Conservation (phyloP, 1,140 invertebrate genomes). For the Cataglyphis hispanica region DNA sequence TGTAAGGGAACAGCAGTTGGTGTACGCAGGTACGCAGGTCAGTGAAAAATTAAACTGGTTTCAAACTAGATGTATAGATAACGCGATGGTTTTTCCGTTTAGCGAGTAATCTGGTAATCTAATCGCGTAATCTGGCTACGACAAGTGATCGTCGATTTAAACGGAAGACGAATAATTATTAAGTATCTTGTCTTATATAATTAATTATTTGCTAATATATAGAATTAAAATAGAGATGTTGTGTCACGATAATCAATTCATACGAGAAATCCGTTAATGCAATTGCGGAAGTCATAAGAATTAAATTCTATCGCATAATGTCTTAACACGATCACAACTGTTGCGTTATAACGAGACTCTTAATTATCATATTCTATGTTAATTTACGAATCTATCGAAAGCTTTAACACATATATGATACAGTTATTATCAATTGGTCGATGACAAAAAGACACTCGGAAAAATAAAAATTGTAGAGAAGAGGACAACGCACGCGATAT, state of each 20-base stretch:
- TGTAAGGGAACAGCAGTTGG: constrained; percentile 8
- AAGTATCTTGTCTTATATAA: neutral
- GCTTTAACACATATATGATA: neutral
- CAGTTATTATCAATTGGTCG: constrained; percentile 31
- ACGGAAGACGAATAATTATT: neutral
- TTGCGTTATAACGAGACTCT: neutral
- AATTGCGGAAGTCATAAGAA: constrained; percentile 4
- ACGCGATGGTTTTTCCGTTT: constrained; percentile 24
- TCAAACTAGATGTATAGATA: neutral
- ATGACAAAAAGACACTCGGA: constrained; percentile 7
- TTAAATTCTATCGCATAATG: neutral
- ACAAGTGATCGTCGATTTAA: neutral
- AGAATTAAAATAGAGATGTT: neutral
- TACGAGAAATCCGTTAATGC: neutral
- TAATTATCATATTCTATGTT: constrained; percentile 9
- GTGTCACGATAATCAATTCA: neutral
- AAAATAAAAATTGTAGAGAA: constrained; percentile 37
- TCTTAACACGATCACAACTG: constrained; percentile 1
- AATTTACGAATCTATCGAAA: constrained; percentile 30
- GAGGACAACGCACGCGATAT: neutral
- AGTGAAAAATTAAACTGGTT: constrained; percentile 40
- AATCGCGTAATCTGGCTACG: constrained; percentile 21
- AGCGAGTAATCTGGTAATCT: constrained; percentile 43
- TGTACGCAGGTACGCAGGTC: neutral
- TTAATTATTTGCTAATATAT: neutral